Evolutionary conservation across 2,113 vertebrate species (phyloP).

Genomic region (Balaeniceps rex): DNA sequence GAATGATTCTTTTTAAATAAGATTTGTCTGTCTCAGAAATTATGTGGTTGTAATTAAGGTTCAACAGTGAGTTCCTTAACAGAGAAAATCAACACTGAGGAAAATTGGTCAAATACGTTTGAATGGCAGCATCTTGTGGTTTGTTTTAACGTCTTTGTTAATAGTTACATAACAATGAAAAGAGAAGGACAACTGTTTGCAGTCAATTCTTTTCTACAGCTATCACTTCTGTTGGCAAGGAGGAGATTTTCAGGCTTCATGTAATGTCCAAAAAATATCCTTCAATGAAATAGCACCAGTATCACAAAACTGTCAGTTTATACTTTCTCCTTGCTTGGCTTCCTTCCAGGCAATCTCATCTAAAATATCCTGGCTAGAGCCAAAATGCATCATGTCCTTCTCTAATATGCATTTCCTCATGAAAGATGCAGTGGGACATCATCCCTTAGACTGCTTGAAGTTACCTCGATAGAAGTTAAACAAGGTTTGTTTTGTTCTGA

Average conservation of each 20-base stretch:
- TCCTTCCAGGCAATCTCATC: neutral
- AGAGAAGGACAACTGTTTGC: neutral
- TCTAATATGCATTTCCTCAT: neutral
- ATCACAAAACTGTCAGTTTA: neutral
- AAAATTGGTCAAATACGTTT: neutral
- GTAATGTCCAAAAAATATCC: neutral
- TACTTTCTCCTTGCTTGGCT: neutral
- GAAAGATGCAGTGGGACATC: neutral
- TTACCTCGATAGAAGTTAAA: neutral
- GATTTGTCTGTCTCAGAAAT: neutral
- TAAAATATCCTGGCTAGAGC: neutral
- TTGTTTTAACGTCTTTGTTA: neutral
- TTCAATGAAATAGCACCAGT: neutral
- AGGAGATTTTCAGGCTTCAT: neutral
- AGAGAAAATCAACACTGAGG: neutral
- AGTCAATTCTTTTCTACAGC: neutral
- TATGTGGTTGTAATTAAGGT: neutral
- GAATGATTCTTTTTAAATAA: neutral
- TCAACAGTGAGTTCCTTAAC: neutral
- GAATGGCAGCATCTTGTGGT: neutral
- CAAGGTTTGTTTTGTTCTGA: neutral
- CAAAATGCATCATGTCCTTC: neutral
- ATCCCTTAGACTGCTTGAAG: neutral
- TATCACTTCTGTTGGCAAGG: neutral
- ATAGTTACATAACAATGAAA: neutral